phyloP scores from a whole-genome alignment of 2,797 vertebrate genomes.

The Lycodopsis pacificus region DNA sequence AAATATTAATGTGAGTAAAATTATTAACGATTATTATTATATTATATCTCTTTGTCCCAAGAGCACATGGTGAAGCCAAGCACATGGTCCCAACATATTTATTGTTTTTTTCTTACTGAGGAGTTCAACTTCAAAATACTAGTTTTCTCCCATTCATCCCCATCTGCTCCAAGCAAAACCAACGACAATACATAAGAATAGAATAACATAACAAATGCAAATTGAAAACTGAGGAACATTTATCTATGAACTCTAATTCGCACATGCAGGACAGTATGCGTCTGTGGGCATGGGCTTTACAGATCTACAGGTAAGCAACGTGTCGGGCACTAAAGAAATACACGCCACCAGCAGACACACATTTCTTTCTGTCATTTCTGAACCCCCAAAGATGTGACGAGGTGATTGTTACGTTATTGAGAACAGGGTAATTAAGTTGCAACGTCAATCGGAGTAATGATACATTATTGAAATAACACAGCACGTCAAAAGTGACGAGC shows the following conservation, averaged over 20 bases:
- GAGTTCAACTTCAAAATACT: no score
- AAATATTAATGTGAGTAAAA: no score
- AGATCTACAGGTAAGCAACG: neutral
- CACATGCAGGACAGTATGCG: neutral
- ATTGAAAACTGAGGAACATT: neutral
- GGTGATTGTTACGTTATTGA: constrained; percentile 19
- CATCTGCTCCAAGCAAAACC: no score
- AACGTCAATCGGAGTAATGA: constrained; percentile 20
- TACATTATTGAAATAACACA: constrained; percentile 48
- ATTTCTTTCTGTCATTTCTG: neutral
- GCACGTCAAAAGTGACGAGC: constrained; percentile 55
- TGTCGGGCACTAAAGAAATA: neutral
- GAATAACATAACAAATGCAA: neutral
- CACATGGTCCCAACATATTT: no score
- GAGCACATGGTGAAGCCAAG: no score
- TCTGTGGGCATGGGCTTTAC: no score
- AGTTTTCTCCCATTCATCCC: no score
- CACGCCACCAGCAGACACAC: neutral
- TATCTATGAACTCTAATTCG: neutral
- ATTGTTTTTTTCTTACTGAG: no score
- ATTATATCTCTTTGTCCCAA: no score
- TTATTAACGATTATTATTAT: no score
- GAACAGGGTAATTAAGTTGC: constrained; percentile 37
- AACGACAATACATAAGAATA: neutral
- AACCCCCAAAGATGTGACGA: constrained; percentile 6